These are phyloP conservation scores for Noctua fimbriata DNA, from an alignment of 2,888 invertebrate genomes.

Conservation along the genomic window DNA sequence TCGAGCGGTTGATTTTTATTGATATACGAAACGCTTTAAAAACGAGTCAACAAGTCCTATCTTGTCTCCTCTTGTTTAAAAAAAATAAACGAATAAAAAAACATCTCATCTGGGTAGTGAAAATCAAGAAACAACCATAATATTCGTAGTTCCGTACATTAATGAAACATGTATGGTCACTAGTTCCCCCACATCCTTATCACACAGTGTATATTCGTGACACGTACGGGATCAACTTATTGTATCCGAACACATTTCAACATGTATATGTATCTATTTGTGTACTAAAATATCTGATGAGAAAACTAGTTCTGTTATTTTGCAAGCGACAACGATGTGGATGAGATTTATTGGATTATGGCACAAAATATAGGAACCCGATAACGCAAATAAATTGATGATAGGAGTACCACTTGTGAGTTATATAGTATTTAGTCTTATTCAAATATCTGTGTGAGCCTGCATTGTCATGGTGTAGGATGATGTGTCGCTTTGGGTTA, in stretches of 20 bases:
- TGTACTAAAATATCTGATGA: slow-evolving; percentile 45
- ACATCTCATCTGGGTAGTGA: too few relatives aligned
- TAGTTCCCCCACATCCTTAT: slow-evolving; percentile 19
- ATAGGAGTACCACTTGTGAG: background rate
- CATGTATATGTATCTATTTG: slow-evolving; percentile 21
- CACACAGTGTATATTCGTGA: slow-evolving; percentile 43
- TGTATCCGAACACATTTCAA: slow-evolving; percentile 48
- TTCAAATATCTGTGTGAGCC: too few relatives aligned
- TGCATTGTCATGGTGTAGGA: too few relatives aligned
- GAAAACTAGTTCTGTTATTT: slow-evolving; percentile 34
- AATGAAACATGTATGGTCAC: slow-evolving; percentile 29
- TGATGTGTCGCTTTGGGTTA: too few relatives aligned
- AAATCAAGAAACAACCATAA: background rate
- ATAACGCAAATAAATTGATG: slow-evolving; percentile 9
- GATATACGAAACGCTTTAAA: background rate
- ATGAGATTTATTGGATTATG: slow-evolving; percentile 31
- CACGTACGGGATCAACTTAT: slow-evolving; percentile 55
- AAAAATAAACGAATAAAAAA: background rate
- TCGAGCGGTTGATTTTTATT: background rate
- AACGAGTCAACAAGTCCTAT: too few relatives aligned
- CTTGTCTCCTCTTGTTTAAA: background rate
- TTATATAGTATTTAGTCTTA: background rate
- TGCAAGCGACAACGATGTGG: slow-evolving; percentile 5
- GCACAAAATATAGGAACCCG: background rate
- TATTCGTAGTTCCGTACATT: slow-evolving; percentile 13